Conservation (phyloP, 2,113 vertebrate genomes). For the Pagrus major region DNA sequence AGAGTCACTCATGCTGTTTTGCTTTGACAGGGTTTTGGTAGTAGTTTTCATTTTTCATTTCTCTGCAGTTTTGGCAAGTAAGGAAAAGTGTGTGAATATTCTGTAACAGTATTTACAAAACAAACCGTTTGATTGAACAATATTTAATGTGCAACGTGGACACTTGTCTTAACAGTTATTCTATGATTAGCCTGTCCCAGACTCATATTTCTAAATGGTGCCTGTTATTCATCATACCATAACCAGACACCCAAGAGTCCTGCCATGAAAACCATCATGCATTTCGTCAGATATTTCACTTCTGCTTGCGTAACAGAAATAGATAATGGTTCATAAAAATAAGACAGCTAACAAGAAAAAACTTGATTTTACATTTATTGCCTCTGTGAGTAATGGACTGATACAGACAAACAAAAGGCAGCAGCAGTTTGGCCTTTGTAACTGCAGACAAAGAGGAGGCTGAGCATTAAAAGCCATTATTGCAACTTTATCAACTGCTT, state of each 20-base stretch:
- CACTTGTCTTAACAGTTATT: slow-evolving; percentile 6
- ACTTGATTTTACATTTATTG: slow-evolving; percentile 19
- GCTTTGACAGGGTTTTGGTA: slow-evolving; percentile 15
- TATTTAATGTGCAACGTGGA: slow-evolving; percentile 24
- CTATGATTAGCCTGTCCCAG: slow-evolving; percentile 11
- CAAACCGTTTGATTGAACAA: neutral
- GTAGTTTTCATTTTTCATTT: slow-evolving; percentile 34
- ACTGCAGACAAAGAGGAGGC: neutral
- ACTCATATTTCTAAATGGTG: neutral
- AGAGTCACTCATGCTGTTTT: slow-evolving; percentile 10
- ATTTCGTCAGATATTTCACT: neutral
- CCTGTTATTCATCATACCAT: slow-evolving; percentile 3
- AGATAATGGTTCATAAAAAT: slow-evolving; percentile 4
- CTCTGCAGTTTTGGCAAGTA: slow-evolving; percentile 2
- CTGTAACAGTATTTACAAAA: slow-evolving; percentile 14
- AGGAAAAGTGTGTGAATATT: slow-evolving; percentile 13
- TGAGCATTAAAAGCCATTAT: neutral
- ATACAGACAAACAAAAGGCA: neutral
- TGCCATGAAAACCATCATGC: slow-evolving; percentile 11
- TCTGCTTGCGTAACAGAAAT: slow-evolving; percentile 3
- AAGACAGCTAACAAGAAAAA: neutral
- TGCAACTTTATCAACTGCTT: neutral
- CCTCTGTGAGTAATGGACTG: neutral
- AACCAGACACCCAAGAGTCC: neutral
- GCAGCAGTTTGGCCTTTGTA: neutral